Base-by-base conservation (phyloP, 2,797 vertebrate species). In the Enteromius fasciolatus region DNA sequence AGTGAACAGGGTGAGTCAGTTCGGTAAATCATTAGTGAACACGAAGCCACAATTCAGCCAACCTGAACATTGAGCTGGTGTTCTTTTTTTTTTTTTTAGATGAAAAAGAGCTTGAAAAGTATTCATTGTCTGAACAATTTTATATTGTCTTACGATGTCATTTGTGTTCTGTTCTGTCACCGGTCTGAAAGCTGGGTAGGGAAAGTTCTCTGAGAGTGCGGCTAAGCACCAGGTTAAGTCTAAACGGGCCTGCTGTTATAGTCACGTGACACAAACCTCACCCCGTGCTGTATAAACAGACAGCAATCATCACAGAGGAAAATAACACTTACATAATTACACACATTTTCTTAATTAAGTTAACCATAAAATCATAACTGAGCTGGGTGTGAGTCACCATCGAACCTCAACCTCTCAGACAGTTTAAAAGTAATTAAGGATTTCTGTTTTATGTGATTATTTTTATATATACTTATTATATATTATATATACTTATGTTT, bases 11-110 rank as follows among this genome's bases (percentile, higher is more conserved):
- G 39, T 76, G 74, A 77, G 74, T 83, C 64, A 33, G 23, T 78
- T 31, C 14, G 66, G 82, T 84, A 79, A 87, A 87, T 87, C 48
- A 85, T 85, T 85, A 52, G 44, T 57, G 23, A 67, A 57, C 52
- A 48, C 5, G 36, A 50, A 39, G 66, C 31, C 25, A 54, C 73
- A 64, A 44, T 77, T 78, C 59, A 76, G 28, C 52, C 76, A 74
- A 46, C 41, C 82, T 87, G 68, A 61, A 85, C 86, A 61, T 25
- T 31, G 17, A 73, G 28, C 46, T 12, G 44, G 17, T 46, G 18
- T 78, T 84, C 67, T 76, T 87, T 82, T 50, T 9, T 84, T 48
- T 5, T 36, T 73, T 86, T 76, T 44, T 81, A 33, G 1, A 86
- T 25, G 76, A 89, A 86, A 72, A 83, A 78, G 86, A 12, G 31